Conservation (phyloP, 1,140 invertebrate genomes). For the Zophobas morio region DNA sequence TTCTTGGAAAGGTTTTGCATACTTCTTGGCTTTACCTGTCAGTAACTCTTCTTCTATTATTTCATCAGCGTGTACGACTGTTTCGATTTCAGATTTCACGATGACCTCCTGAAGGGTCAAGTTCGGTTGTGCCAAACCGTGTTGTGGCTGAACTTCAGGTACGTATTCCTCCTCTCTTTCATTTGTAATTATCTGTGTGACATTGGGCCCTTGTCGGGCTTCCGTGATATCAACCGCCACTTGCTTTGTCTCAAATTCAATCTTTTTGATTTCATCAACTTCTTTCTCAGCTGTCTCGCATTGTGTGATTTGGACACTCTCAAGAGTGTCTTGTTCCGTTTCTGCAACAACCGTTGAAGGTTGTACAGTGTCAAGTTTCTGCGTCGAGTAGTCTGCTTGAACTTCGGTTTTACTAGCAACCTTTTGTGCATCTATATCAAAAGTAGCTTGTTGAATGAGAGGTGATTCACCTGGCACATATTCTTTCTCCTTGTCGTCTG, state of each 20-base stretch:
- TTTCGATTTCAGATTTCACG: constrained; percentile 70
- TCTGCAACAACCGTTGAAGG: constrained; percentile 68
- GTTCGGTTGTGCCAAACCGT: constrained; percentile 66
- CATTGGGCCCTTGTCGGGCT: constrained; percentile 66
- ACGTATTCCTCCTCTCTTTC: constrained; percentile 71
- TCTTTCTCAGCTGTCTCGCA: constrained; percentile 74
- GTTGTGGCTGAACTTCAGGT: constrained; percentile 64
- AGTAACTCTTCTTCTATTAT: constrained; percentile 66
- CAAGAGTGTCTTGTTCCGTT: constrained; percentile 67
- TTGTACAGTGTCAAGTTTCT: constrained; percentile 64
- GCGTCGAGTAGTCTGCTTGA: constrained; percentile 69
- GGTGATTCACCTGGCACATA: constrained; percentile 62
- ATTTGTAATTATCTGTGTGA: constrained; percentile 71
- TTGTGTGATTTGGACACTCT: constrained; percentile 71
- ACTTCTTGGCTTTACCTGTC: constrained; percentile 70
- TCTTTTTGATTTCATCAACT: constrained; percentile 67
- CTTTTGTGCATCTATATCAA: constrained; percentile 69
- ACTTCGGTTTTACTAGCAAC: constrained; percentile 71
- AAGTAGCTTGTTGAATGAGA: constrained; percentile 64
- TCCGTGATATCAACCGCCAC: constrained; percentile 71
- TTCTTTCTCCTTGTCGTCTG: constrained; percentile 69
- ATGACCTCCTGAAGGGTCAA: constrained; percentile 70
- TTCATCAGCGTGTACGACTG: constrained; percentile 67
- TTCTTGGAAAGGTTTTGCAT: constrained; percentile 71
- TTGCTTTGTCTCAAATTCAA: constrained; percentile 69